These are phyloP conservation scores for Crypturellus undulatus DNA, from an alignment of 2,113 vertebrate species.

Conservation along the genomic window DNA sequence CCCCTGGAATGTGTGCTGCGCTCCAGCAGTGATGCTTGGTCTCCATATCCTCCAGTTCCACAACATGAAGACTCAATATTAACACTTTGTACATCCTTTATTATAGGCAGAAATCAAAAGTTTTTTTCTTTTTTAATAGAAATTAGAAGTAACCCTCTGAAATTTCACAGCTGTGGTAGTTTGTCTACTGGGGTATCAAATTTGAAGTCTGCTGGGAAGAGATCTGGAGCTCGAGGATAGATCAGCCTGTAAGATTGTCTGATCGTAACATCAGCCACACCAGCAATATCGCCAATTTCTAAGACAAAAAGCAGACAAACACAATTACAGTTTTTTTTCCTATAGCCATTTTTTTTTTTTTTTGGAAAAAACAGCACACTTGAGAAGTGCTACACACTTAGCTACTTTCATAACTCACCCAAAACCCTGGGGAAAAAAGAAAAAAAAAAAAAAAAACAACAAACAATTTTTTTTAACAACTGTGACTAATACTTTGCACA, in stretches of 20 bases:
- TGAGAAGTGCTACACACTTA: background rate
- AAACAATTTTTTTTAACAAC: background rate
- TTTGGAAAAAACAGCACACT: background rate
- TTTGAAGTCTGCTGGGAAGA: slow-evolving; percentile 98
- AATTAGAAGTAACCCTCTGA: background rate
- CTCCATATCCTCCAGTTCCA: slow-evolving; percentile 59
- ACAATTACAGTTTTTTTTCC: background rate
- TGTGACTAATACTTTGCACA: background rate
- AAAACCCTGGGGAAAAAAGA: background rate
- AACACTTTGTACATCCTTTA: slow-evolving; percentile 71
- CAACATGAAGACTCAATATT: slow-evolving; percentile 72
- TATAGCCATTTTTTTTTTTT: background rate
- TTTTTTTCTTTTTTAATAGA: background rate
- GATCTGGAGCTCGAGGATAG: slow-evolving; percentile 96
- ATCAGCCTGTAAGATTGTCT: slow-evolving; percentile 97
- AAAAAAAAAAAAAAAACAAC: no score
- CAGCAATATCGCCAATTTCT: slow-evolving; percentile 99
- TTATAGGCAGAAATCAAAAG: slow-evolving; percentile 67
- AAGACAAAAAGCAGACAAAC: slow-evolving; percentile 43
- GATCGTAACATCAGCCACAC: slow-evolving; percentile 99
- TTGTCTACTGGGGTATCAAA: slow-evolving; percentile 99
- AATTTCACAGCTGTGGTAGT: slow-evolving; percentile 91
- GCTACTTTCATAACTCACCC: background rate
- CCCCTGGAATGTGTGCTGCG: slow-evolving; percentile 80
- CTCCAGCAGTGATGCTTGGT: slow-evolving; percentile 34